Base-by-base conservation (phyloP, 2,797 vertebrate genomes). In the Pyrocephalus nanus region DNA sequence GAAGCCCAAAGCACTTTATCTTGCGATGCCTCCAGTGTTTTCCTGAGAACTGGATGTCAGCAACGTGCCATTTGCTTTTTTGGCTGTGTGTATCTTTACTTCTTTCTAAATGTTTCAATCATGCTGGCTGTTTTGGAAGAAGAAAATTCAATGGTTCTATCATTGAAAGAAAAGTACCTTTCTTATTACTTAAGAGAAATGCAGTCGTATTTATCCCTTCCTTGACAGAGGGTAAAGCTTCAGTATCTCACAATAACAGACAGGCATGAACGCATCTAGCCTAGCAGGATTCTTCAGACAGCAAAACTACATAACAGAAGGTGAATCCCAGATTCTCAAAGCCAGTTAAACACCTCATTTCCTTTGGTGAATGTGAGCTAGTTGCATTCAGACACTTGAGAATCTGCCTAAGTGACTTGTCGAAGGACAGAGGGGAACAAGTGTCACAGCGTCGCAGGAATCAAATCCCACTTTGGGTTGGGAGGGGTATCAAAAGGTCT, bases 1-100 rank as follows among this genome's bases (percentile, higher is more conserved):
- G 86, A 95, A 95, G 95, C 95, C 96, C 94, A 71, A 96, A 96
- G 93, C 96, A 95, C 93, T 97, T 96, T 95, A 96, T 93, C 94
- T 89, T 92, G 92, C 0, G 3, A 90, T 88, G 88, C 90, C 73
- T 93, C 88, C 95, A 89, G 86, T 93, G 90, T 72, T 95, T 95
- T 72, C 25, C 81, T 58, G 93, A 79, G 93, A 75, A 64, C 92
- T 94, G 94, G 90, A 94, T 88, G 80, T 42, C 82, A 96, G 92
- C 92, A 93, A 87, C 1, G 36, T 94, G 92, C 94, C 95, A 95
- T 93, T 96, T 93, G 84, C 72, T 95, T 95, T 92, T 92, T 92
- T 92, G 88, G 92, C 91, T 86, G 58, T 84, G 73, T 78, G 47
- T 91, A 83, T 64, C 72, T 60, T 80, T 57, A 42, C 61, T 81